Percentiles rank a stretch among this genome's conserved stretches.
These are phyloP conservation scores for Drosophila kurseongensis DNA, from an alignment of 1,140 invertebrate species.

Conservation along the genomic window DNA sequence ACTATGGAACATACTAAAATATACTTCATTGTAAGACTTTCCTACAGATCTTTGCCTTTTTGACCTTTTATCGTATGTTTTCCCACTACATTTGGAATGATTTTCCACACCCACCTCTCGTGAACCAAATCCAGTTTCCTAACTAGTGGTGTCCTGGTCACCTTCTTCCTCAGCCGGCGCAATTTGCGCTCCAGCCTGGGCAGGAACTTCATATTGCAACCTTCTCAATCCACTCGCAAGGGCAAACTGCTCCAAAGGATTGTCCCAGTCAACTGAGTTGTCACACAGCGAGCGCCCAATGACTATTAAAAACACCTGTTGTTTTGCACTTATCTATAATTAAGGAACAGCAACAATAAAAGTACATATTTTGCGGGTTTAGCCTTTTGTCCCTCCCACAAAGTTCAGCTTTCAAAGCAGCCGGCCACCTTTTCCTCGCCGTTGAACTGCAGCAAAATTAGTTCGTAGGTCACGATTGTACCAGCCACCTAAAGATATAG, in stretches of 20 bases:
- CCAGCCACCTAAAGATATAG: constrained; percentile 87
- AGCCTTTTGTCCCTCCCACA: constrained; percentile 12
- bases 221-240: constrained; percentile 8
- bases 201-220: constrained; percentile 54
- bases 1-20: no score
- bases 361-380: constrained; percentile 40
- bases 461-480: constrained; percentile 89
- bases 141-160: constrained; percentile 35
- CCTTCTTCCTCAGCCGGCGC: constrained; percentile 47
- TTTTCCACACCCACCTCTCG: constrained; percentile 34
- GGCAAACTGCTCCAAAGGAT: constrained; percentile 25
- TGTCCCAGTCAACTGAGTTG: neutral
- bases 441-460: constrained; percentile 89
- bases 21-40: no score
- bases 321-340: constrained; percentile 79
- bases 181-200: constrained; percentile 51
- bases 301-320: constrained; percentile 72
- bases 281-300: neutral
- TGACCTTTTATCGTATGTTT: neutral
- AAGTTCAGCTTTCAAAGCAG: constrained; percentile 56
- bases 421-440: constrained; percentile 61
- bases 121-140: constrained; percentile 58
- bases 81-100: neutral
- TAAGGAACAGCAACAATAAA: constrained; percentile 48
- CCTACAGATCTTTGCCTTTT: no score